phyloP scores from a whole-genome alignment of 2,113 vertebrate species.

The Hymenochirus boettgeri region DNA sequence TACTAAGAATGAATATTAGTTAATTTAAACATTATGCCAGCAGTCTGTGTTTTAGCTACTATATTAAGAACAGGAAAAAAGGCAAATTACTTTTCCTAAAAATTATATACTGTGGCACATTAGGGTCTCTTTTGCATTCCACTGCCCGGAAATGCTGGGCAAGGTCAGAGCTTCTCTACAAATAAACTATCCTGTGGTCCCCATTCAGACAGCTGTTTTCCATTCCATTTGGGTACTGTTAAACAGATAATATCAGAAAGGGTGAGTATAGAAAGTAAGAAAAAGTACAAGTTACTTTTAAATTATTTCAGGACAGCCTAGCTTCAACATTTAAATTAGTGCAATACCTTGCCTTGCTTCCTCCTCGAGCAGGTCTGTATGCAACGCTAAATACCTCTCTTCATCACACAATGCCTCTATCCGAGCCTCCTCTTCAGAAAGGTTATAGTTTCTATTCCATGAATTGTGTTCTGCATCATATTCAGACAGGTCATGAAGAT shows the following conservation, averaged over 20 bases:
- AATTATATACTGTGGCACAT: slow-evolving; percentile 46
- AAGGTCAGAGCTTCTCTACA: slow-evolving; percentile 69
- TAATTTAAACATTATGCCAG: slow-evolving; percentile 49
- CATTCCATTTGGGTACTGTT: slow-evolving; percentile 77
- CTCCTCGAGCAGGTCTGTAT: slow-evolving; percentile 97
- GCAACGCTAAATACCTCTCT: slow-evolving; percentile 98
- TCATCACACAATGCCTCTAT: slow-evolving; percentile 96
- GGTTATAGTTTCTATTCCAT: slow-evolving; percentile 93
- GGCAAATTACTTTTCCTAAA: slow-evolving; percentile 55
- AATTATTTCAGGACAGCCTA: background rate
- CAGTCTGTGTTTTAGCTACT: slow-evolving; percentile 34
- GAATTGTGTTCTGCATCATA: slow-evolving; percentile 92
- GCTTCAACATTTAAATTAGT: slow-evolving; percentile 28
- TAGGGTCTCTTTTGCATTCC: slow-evolving; percentile 55
- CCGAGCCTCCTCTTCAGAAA: slow-evolving; percentile 95
- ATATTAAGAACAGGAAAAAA: slow-evolving; percentile 50
- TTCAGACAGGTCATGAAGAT: slow-evolving; percentile 98
- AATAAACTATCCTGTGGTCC: slow-evolving; percentile 80
- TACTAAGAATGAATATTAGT: slow-evolving; percentile 41
- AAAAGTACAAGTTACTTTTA: slow-evolving; percentile 55
- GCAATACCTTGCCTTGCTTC: slow-evolving; percentile 97
- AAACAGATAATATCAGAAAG: slow-evolving; percentile 80
- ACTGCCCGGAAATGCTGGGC: slow-evolving; percentile 70
- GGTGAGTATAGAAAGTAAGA: slow-evolving; percentile 75
- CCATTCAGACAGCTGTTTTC: slow-evolving; percentile 76